phyloP scores from a whole-genome alignment of 2,113 vertebrate species.

The Ornithorhynchus anatinus region DNA sequence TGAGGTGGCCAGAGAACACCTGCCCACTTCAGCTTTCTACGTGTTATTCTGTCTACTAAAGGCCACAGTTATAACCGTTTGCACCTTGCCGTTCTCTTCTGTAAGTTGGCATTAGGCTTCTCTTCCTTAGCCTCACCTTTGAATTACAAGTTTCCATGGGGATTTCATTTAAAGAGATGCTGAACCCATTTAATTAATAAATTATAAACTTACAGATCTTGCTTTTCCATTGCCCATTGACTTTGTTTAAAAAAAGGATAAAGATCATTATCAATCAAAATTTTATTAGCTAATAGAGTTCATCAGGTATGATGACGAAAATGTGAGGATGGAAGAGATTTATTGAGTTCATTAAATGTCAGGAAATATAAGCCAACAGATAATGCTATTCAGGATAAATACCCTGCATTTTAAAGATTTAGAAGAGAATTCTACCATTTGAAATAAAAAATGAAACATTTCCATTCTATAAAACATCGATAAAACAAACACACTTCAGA shows the following conservation, averaged over 20 bases:
- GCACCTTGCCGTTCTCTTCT: slow-evolving; percentile 23
- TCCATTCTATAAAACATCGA: slow-evolving; percentile 11
- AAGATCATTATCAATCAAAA: slow-evolving; percentile 42
- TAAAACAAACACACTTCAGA: slow-evolving; percentile 43
- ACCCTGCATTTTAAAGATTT: not conserved
- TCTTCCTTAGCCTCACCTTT: slow-evolving; percentile 16
- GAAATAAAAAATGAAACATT: not conserved
- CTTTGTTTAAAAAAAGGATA: slow-evolving; percentile 2
- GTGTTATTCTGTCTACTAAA: not conserved
- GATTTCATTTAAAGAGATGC: slow-evolving; percentile 37
- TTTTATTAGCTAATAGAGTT: slow-evolving; percentile 57
- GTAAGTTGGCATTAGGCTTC: slow-evolving; percentile 19
- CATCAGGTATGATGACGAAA: too few species aligned
- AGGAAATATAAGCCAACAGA: not conserved
- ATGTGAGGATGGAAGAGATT: slow-evolving; percentile 29
- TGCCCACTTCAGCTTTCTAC: slow-evolving; percentile 24
- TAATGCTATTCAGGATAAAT: not conserved
- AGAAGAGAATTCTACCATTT: not conserved
- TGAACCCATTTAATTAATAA: slow-evolving; percentile 41
- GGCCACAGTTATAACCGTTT: slow-evolving; percentile 6
- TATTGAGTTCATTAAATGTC: slow-evolving; percentile 15
- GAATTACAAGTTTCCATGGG: slow-evolving; percentile 47
- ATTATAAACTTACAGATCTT: slow-evolving; percentile 32
- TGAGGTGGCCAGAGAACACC: slow-evolving; percentile 4
- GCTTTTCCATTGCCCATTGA: slow-evolving; percentile 3